Evolutionary conservation across 2,113 vertebrate species (phyloP), one percentile per base, ranked within the genome.

Genomic region (Gymnarchus niloticus): DNA sequence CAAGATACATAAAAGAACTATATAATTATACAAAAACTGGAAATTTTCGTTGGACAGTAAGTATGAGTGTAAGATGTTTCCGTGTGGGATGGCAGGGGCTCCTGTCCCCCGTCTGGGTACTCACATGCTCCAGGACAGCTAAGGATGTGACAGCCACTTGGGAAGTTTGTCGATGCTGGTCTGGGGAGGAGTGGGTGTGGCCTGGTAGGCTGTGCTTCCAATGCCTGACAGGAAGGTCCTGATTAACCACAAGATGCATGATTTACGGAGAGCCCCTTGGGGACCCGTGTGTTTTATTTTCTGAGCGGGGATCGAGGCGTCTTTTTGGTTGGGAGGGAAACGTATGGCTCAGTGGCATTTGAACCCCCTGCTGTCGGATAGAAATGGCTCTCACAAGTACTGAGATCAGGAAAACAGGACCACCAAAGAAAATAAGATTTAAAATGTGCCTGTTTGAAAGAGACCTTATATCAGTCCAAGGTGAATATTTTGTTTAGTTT

Each of bases 171-270:
- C 46, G 7, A 19, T 59, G 44, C 17, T 21, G 57, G 37, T 21
- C 23, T 14, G 12, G 12, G 25, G 33, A 61, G 56, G 59, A 37
- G 33, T 41, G 65, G 65, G 37, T 12, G 19, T 19, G 37, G 23
- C 8, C 21, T 48, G 76, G 46, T 48, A 41, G 21, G 46, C 46
- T 48, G 65, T 87, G 86, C 81, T 83, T 77, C 84, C 76, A 82
- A 80, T 21, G 80, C 37, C 61, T 69, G 28, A 28, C 33, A 33
- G 28, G 83, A 14, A 0, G 6, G 76, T 44, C 46, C 19, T 12
- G 33, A 23, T 6, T 9, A 6, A 23, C 73, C 17, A 48, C 7
- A 21, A 48, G 4, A 23, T 48, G 44, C 48, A 56, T 51, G 86
- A 59, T 52, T 23, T 88, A 80, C 88, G 8, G 44, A 78, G 44